phyloP scores from a whole-genome alignment of 2,113 vertebrate species.

The Tamias sibiricus region DNA sequence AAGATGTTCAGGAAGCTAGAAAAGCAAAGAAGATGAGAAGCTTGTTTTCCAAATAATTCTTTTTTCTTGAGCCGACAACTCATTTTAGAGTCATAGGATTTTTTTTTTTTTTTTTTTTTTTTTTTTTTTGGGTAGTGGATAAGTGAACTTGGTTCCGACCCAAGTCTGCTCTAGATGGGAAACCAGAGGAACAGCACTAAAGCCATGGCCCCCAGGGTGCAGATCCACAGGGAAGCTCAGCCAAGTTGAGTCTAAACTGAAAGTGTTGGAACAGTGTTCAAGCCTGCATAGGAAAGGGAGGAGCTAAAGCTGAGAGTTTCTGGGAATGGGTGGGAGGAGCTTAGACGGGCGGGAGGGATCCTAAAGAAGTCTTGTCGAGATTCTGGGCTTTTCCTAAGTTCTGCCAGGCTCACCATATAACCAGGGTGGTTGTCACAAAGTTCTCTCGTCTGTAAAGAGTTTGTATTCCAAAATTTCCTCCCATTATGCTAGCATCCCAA shows the following conservation, averaged over 20 bases:
- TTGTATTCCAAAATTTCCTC: not conserved
- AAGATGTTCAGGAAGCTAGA: too few species aligned
- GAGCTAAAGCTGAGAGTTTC: too few species aligned
- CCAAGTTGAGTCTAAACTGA: not conserved
- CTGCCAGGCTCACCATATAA: not conserved
- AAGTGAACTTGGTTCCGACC: too few species aligned
- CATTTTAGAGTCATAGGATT: too few species aligned
- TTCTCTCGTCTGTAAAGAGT: accelerated
- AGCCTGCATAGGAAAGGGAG: not conserved
- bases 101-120: too few species aligned
- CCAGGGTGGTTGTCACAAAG: accelerated
- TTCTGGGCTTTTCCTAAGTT: not conserved
- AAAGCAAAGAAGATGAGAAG: too few species aligned
- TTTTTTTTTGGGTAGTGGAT: too few species aligned
- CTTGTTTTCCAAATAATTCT: too few species aligned
- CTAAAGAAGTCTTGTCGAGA: not conserved
- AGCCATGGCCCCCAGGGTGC: accelerated
- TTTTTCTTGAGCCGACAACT: too few species aligned
- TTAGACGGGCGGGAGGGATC: too few species aligned
- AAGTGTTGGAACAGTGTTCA: not conserved
- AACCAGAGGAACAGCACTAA: too few species aligned
- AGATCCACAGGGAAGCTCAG: not conserved
- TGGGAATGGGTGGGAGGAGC: not conserved
- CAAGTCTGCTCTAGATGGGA: not conserved
- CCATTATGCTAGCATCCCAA: not conserved